A percentile compares a stretch with the other conserved stretches of the same genome.
Conservation (phyloP, 1,140 invertebrate species). For the Acromyrmex charruanus region DNA sequence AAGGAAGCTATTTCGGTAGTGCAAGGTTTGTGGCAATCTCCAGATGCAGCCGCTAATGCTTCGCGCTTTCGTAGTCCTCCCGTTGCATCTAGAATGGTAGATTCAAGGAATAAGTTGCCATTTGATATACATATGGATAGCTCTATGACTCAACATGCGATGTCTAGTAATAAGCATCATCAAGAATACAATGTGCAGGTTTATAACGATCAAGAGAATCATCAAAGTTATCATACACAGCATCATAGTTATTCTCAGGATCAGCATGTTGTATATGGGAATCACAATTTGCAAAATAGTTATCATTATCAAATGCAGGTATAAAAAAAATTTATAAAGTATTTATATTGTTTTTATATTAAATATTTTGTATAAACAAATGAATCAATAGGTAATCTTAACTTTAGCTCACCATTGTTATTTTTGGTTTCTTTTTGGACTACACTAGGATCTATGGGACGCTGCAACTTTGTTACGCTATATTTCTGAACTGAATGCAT, state of each 20-base stretch:
- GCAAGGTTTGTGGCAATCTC: slow-evolving; percentile 84
- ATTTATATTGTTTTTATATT: not conserved
- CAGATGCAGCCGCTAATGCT: slow-evolving; percentile 59
- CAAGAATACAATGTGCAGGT: slow-evolving; percentile 77
- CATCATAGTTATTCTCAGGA: slow-evolving; percentile 84
- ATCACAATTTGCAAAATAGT: slow-evolving; percentile 77
- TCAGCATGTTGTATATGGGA: slow-evolving; percentile 77
- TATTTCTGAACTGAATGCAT: too few species aligned
- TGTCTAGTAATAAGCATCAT: slow-evolving; percentile 81
- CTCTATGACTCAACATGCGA: slow-evolving; percentile 87
- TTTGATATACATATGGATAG: slow-evolving; percentile 89
- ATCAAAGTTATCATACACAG: slow-evolving; percentile 78
- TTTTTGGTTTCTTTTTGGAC: too few species aligned
- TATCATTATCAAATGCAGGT: slow-evolving; percentile 83
- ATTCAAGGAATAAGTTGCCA: slow-evolving; percentile 77
- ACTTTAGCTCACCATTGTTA: too few species aligned
- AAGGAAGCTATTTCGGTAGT: slow-evolving; percentile 87
- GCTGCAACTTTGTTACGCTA: too few species aligned
- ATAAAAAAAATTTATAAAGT: not conserved
- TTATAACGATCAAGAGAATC: slow-evolving; percentile 83
- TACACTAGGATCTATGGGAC: too few species aligned
- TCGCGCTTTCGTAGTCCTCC: slow-evolving; percentile 73
- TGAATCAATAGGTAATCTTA: too few species aligned
- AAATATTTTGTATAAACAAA: not conserved
- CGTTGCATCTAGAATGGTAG: slow-evolving; percentile 77